Conservation (phyloP, 2,113 vertebrate species). For the Crotalus horridus region DNA sequence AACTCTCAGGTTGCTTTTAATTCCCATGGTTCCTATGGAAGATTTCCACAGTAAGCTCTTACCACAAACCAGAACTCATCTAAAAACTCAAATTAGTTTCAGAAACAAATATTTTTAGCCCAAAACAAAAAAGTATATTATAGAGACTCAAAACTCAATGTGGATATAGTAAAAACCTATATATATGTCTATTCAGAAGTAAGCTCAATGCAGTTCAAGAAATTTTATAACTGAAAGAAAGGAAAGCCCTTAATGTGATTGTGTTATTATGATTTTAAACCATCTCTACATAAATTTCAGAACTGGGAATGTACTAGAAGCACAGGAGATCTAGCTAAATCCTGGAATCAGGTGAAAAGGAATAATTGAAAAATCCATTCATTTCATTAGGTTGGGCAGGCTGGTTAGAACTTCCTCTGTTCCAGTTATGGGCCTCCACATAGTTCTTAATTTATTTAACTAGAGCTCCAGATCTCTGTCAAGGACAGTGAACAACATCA, state of each 20-base stretch:
- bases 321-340: neutral
- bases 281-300: neutral
- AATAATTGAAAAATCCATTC: neutral
- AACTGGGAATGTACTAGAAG: neutral
- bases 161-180: neutral
- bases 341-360: neutral
- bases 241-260: fast-evolving
- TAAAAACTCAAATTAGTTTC: neutral
- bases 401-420: neutral
- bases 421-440: neutral
- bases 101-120: constrained; percentile 4
- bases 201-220: neutral
- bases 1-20: neutral
- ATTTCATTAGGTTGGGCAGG: neutral
- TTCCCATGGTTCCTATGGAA: neutral
- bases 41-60: neutral
- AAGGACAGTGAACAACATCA: neutral
- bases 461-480: neutral
- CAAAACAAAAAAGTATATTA: constrained; percentile 2
- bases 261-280: neutral
- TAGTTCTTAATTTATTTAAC: neutral
- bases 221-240: neutral
- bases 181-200: neutral
- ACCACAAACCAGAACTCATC: neutral
- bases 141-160: neutral